Conservation (phyloP, 2,797 vertebrate genomes). For the Enteromius treurensis region DNA sequence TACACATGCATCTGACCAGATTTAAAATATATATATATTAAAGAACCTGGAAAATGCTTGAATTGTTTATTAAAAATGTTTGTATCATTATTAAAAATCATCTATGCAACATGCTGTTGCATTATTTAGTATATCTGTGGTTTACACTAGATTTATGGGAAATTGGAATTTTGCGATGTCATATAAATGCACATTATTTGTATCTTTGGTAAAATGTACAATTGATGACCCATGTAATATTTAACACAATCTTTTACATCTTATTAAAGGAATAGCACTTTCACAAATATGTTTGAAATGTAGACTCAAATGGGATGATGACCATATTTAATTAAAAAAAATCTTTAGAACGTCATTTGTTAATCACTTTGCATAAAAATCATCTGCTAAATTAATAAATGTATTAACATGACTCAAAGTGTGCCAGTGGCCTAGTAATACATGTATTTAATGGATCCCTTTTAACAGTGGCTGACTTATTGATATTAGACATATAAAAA, state of each 20-base stretch:
- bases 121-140: neutral
- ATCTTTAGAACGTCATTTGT: neutral
- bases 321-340: neutral
- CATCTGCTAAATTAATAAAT: neutral
- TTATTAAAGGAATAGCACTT: neutral
- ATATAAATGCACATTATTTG: neutral
- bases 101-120: constrained; percentile 17
- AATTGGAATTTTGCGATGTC: constrained; percentile 26
- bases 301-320: neutral
- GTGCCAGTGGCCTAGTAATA: neutral
- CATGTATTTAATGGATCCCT: neutral
- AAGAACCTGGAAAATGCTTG: constrained; percentile 83
- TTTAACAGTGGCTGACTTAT: neutral
- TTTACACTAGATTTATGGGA: constrained; percentile 33
- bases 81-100: constrained; percentile 12
- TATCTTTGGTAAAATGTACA: neutral
- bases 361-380: neutral
- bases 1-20: constrained; percentile 30
- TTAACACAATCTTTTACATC: neutral
- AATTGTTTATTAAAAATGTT: constrained; percentile 69
- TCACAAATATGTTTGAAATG: neutral
- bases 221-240: neutral
- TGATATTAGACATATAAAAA: neutral
- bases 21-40: constrained; percentile 19
- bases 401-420: neutral